phyloP scores from a whole-genome alignment of 92 coral and sea anemone genomes.

The Porites lobata region DNA sequence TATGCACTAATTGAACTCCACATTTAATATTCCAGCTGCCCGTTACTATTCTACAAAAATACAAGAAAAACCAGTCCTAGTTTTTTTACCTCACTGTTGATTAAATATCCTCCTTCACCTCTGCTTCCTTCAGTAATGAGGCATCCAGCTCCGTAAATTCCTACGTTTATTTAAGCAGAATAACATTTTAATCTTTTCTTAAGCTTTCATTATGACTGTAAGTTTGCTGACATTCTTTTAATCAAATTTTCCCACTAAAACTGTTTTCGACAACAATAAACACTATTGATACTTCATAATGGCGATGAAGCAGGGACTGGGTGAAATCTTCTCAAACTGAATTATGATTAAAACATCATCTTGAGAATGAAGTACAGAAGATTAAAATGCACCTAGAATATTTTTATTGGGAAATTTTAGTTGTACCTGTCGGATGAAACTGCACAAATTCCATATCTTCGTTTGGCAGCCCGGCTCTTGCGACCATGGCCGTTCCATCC shows the following conservation, averaged over 20 bases:
- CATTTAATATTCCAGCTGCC: too few relatives aligned
- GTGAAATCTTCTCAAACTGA: too few relatives aligned
- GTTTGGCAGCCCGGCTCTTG: conserved; percentile 95
- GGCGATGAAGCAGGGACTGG: too few relatives aligned
- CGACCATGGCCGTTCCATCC: conserved; percentile 95
- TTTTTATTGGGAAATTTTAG: not conserved
- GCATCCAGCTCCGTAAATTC: conserved; percentile 99
- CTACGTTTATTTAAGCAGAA: conserved; percentile 38
- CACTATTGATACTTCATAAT: too few relatives aligned
- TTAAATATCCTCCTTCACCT: conserved; percentile 97
- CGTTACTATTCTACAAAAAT: too few relatives aligned
- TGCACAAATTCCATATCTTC: conserved; percentile 98
- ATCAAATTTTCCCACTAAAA: too few relatives aligned
- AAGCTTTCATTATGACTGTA: not conserved
- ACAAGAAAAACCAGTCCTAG: too few relatives aligned
- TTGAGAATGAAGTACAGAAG: not conserved
- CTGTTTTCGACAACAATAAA: too few relatives aligned
- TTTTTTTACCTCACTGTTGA: conserved; percentile 90
- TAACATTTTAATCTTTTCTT: not conserved
- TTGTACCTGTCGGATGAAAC: conserved; percentile 89
- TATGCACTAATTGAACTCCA: too few relatives aligned
- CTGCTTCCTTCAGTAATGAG: conserved; percentile 96
- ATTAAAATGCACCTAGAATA: not conserved
- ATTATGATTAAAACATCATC: too few relatives aligned
- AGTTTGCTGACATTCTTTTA: too few relatives aligned